Base-by-base conservation (phyloP, 64 coral and sea anemone genomes). In the Cladopsammia gracilis region DNA sequence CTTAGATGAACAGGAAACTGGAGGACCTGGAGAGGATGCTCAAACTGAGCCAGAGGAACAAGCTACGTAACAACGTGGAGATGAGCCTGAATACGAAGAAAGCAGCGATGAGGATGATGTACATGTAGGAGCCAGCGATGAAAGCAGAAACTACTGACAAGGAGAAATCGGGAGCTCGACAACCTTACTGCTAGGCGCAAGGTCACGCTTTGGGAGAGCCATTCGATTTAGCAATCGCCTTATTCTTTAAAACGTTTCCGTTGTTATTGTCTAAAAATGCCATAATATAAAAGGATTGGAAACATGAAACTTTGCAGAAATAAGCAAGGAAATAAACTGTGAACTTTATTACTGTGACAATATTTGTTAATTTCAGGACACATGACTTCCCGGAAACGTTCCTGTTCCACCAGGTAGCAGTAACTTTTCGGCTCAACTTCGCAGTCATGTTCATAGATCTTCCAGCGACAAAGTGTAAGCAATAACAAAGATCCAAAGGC, bases 101-200 rank as follows among this genome's bases (percentile, higher is more conserved):
- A 25, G 78, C 86, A 88, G 70, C 50, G 82, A 86, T 22, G 62
- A 86, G 56, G 82, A 66, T 82, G 78, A n/a, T n/a, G n/a, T n/a
- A n/a, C n/a, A 80, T 51, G 77, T 80, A 56, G 77, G 20, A 48
- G 20, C 51, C 22, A 80, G 77, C 13, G 47, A 86, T 46, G 64
- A 86, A 45, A 3, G 6, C 34, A 5, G 23, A 68, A 64, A 20
- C 4, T 47, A 45, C 1, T 18, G 48, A 1, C 46, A 86, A 70
- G 83, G 58, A 45, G 83, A 86, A 68, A 86, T 86, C 23, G 59
- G 24, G 24, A 66, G 26, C 8, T 64, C 42, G 18, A 11, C 83
- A 52, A 70, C 83, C 43, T 64, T 86, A 1, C 45, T 86, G 7
- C 10, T 86, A 45, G 64, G 83, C 16, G 83, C 43, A 64, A 86